Evolutionary conservation across 2,797 vertebrate genomes (phyloP).

Genomic region (Rhinogobio ventralis): DNA sequence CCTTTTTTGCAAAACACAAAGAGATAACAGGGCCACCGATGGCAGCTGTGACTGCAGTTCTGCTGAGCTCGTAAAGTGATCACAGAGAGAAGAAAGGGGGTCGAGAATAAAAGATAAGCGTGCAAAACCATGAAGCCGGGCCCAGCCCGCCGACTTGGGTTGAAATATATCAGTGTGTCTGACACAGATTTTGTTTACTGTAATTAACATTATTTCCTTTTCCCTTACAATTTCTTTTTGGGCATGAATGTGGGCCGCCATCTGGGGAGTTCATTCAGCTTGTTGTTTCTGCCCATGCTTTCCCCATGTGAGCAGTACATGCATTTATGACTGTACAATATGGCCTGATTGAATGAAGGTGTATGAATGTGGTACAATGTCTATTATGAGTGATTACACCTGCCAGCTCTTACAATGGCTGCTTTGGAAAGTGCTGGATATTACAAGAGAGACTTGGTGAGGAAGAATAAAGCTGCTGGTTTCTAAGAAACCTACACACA

Average conservation of each 20-base stretch:
- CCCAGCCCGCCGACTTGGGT: conserved; percentile 46
- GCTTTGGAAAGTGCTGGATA: conserved; percentile 39
- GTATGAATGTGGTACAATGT: conserved; percentile 54
- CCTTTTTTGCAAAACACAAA: conserved; percentile 54
- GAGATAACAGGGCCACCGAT: conserved; percentile 56
- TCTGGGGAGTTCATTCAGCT: conserved; percentile 56
- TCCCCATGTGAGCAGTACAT: conserved; percentile 34
- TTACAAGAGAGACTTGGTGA: not conserved
- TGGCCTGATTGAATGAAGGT: conserved; percentile 60
- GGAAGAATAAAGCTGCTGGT: conserved; percentile 19
- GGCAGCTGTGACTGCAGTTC: conserved; percentile 59
- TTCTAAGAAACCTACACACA: conserved; percentile 10
- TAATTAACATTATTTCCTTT: conserved; percentile 65
- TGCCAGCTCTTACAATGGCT: conserved; percentile 50
- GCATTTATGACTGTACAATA: conserved; percentile 59
- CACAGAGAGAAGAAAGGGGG: conserved; percentile 40
- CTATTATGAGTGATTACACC: conserved; percentile 55
- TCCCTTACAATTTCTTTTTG: conserved; percentile 52
- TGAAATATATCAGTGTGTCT: conserved; percentile 51
- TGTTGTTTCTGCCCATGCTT: conserved; percentile 44
- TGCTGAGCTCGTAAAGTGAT: conserved; percentile 42
- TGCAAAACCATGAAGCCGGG: conserved; percentile 36
- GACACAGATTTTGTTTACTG: conserved; percentile 60
- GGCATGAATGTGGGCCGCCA: conserved; percentile 54
- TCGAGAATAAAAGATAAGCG: conserved; percentile 43